Evolutionary conservation across 2,113 vertebrate species (phyloP).

Genomic region (Callipepla californica): DNA sequence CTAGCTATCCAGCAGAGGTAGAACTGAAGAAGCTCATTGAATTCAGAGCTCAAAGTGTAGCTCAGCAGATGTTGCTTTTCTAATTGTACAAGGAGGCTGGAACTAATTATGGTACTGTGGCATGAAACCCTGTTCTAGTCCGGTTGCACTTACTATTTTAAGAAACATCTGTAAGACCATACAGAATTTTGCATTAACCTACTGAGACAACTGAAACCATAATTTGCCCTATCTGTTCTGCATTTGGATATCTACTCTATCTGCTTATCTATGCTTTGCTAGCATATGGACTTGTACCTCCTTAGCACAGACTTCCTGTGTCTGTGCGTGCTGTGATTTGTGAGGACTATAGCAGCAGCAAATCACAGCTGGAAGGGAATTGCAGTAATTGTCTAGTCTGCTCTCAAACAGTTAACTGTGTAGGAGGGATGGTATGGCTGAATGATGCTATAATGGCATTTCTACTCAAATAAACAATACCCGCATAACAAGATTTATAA

Average conservation of each 20-base stretch:
- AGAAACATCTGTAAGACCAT: neutral
- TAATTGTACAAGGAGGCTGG: neutral
- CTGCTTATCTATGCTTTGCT: neutral
- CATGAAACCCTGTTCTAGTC: neutral
- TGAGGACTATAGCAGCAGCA: neutral
- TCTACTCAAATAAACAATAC: neutral
- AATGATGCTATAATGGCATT: neutral
- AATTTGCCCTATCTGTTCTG: neutral
- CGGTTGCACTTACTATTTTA: neutral
- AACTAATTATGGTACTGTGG: neutral
- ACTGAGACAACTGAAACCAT: neutral
- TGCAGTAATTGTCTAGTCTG: neutral
- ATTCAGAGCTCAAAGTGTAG: neutral
- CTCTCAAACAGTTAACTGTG: constrained; percentile 46
- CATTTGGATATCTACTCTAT: neutral
- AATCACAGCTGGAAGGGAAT: constrained; percentile 10
- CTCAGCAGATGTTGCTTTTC: constrained; percentile 31
- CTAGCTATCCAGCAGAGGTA: neutral
- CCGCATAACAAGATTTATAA: neutral
- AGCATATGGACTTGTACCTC: neutral
- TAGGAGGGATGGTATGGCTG: constrained; percentile 33
- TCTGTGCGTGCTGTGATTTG: neutral
- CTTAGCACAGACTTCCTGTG: neutral
- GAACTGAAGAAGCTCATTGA: neutral
- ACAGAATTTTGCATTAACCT: neutral